Conservation (phyloP, 2,888 invertebrate genomes). For the Calameuta filiformis region DNA sequence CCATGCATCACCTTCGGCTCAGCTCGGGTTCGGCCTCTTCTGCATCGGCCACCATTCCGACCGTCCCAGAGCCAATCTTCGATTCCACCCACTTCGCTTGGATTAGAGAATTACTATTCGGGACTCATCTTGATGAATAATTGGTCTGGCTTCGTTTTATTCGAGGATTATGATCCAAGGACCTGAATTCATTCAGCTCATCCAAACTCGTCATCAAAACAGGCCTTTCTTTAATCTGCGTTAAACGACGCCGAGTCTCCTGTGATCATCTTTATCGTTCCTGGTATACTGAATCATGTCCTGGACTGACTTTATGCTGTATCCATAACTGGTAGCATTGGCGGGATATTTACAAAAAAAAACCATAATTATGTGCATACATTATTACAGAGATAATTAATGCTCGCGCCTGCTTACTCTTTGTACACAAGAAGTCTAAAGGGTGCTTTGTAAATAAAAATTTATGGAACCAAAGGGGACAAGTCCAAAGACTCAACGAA, state of each 20-base stretch:
- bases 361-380: neutral
- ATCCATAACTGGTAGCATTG: neutral
- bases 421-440: neutral
- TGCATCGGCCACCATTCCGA: slow-evolving; percentile 34
- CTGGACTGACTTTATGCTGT: neutral
- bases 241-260: neutral
- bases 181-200: slow-evolving; percentile 11
- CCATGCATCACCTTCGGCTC: slow-evolving; percentile 65
- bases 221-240: neutral
- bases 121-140: slow-evolving; percentile 19
- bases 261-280: neutral
- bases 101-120: slow-evolving; percentile 47
- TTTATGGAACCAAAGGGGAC: neutral
- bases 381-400: neutral
- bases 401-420: neutral
- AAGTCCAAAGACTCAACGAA: neutral
- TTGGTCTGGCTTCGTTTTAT: neutral
- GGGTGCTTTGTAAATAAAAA: neutral
- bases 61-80: slow-evolving; percentile 37
- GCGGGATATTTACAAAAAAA: neutral
- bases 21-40: slow-evolving; percentile 58
- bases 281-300: neutral
- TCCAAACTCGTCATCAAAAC: slow-evolving; percentile 17
- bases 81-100: slow-evolving; percentile 59
- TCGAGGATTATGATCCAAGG: neutral